phyloP scores from a whole-genome alignment of 1,140 invertebrate species.

The Hylaeus anthracinus region DNA sequence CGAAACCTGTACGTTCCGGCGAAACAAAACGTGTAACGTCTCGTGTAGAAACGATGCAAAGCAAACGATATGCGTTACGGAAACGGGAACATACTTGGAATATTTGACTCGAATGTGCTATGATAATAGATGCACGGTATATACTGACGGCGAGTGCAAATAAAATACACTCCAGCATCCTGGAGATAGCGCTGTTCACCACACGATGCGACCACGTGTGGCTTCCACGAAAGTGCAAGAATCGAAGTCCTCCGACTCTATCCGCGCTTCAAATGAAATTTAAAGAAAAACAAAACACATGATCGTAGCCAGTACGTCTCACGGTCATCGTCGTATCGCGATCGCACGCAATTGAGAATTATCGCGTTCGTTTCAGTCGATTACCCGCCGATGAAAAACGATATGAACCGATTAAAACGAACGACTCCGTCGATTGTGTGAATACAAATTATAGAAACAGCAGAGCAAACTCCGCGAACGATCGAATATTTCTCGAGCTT shows the following conservation, averaged over 20 bases:
- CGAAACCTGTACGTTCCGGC: too few relatives aligned
- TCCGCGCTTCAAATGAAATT: neutral
- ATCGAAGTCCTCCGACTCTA: neutral
- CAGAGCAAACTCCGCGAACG: neutral
- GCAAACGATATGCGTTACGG: neutral
- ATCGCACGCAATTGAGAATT: neutral
- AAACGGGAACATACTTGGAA: conserved; percentile 13
- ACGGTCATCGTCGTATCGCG: conserved; percentile 22
- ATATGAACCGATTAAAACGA: neutral
- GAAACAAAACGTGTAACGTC: neutral
- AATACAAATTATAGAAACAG: neutral
- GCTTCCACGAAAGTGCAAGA: conserved; percentile 26
- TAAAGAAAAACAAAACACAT: neutral
- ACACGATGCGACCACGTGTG: conserved; percentile 23
- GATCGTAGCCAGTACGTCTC: conserved; percentile 1
- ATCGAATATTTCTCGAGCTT: neutral
- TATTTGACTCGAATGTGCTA: neutral
- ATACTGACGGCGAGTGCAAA: neutral
- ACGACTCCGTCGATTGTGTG: neutral
- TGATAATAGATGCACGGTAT: neutral
- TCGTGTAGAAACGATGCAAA: neutral
- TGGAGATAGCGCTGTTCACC: conserved; percentile 36
- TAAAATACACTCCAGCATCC: conserved; percentile 24
- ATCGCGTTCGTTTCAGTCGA: neutral
- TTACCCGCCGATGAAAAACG: neutral